Conservation (phyloP, 2,797 vertebrate genomes). For the Orestias chungarensis region DNA sequence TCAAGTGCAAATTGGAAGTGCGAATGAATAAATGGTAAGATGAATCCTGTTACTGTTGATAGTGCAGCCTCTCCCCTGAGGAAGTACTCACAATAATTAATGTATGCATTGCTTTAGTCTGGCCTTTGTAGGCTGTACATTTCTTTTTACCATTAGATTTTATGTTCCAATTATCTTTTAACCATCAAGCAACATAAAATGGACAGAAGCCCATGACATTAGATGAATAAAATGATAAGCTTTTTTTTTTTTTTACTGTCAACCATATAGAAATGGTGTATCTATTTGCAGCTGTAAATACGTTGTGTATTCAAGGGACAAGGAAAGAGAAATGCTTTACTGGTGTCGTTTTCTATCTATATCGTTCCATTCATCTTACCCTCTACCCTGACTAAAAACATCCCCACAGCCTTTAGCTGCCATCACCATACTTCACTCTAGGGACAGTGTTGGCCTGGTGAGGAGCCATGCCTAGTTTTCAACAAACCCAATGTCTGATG, state of each 20-base stretch:
- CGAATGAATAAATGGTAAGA: conserved; percentile 14
- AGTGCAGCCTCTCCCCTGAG: not conserved
- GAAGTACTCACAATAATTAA: not conserved
- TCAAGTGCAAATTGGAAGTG: conserved; percentile 10
- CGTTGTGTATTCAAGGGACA: too few species aligned
- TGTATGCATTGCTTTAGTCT: not conserved
- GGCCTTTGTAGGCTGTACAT: not conserved
- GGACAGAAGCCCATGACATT: not conserved
- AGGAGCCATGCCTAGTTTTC: not conserved
- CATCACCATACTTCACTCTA: not conserved
- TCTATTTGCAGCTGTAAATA: not conserved
- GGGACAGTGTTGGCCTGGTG: not conserved
- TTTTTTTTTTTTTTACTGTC: not conserved
- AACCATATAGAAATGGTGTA: not conserved
- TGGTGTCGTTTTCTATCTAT: not conserved
- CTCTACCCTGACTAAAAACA: not conserved
- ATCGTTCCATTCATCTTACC: not conserved
- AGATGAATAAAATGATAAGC: not conserved
- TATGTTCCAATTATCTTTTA: not conserved
- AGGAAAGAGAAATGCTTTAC: not conserved
- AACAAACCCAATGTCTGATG: not conserved
- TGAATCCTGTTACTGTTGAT: not conserved
- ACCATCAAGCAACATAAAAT: not conserved
- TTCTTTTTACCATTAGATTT: not conserved
- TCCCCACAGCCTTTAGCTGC: not conserved